Base-by-base conservation (phyloP, 2,113 vertebrate species). In the Emydura subglobosa region DNA sequence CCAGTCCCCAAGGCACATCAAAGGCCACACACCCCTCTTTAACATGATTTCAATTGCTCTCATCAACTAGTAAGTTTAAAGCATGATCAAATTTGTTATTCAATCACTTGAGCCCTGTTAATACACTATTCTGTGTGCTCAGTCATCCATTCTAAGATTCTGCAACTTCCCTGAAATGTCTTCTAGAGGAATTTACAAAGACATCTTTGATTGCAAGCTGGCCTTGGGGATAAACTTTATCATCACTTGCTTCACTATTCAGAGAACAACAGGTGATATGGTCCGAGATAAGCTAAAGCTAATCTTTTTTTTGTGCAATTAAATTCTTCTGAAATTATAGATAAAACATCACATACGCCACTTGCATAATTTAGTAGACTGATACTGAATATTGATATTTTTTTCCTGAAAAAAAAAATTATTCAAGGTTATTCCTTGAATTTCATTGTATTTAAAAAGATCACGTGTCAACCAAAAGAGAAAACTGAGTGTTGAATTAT, bases 61-160 rank as follows among this genome's bases (percentile, higher is more conserved):
- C 96, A 98, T 97, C 97, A 97, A 91, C 96, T 91, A 96, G 96
- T 72, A 97, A 97, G 96, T 98, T 98, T 98, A 98, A 98, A 98
- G 96, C 95, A 97, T 89, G 97, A 98, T 98, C 97, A 98, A 96
- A 99, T 99, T 98, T 99, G 98, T 98, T 99, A 98, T 99, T 98
- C 98, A 98, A 97, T 99, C 98, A 98, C 97, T 97, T 97, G 94
- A 98, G 95, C 95, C 92, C 96, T 96, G 97, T 98, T 99, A 99
- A 99, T 98, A 97, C 98, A 97, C 96, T 97, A 98, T 98, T 98
- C 98, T 99, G 98, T 95, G 94, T 34, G 85, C 96, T 98, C 98
- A 96, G 87, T 98, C 98, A 98, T 97, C 98, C 98, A 97, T 98
- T 96, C 93, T 86, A 92, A 97, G 94, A 97, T 95, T 98, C 97